Percentiles rank a stretch among this genome's conserved stretches.
phyloP scores from a whole-genome alignment of 2,113 vertebrate genomes.

The Gymnorhina tibicen region DNA sequence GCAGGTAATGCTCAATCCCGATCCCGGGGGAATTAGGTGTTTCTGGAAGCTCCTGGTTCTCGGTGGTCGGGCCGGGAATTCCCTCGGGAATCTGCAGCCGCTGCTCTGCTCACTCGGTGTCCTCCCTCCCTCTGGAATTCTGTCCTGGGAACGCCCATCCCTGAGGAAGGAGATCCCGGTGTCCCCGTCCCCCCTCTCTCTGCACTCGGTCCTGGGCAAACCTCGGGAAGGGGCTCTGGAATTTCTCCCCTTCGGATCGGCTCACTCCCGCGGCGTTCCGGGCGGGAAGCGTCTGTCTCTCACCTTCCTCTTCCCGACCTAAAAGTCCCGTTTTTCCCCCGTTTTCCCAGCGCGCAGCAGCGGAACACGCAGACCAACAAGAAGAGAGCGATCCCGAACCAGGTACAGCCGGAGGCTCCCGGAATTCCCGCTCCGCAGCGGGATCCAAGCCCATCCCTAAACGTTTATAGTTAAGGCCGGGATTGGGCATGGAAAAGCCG shows the following conservation, averaged over 20 bases:
- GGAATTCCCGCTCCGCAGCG: not conserved
- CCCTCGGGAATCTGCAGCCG: not conserved
- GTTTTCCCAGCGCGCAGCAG: conserved; percentile 85
- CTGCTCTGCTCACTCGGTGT: not conserved
- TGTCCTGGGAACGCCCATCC: not conserved
- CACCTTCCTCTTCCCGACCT: accelerated
- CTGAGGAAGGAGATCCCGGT: not conserved
- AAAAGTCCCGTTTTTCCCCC: not conserved
- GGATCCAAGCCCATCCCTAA: accelerated
- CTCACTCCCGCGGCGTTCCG: not conserved
- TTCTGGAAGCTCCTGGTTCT: not conserved
- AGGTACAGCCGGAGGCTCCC: conserved; percentile 74
- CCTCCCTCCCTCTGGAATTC: not conserved
- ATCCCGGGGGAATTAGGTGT: not conserved
- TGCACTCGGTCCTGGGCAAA: not conserved
- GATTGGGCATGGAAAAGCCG: not conserved
- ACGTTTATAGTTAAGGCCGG: accelerated
- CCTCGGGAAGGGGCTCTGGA: not conserved
- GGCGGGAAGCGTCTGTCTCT: not conserved
- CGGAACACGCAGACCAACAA: conserved; percentile 88
- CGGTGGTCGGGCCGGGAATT: not conserved
- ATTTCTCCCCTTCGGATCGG: not conserved
- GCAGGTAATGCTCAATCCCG: not conserved
- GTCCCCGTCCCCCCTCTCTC: not conserved
- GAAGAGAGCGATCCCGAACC: conserved; percentile 91